phyloP scores from a whole-genome alignment of 2,888 invertebrate species.

The Ptilodon capucinus region DNA sequence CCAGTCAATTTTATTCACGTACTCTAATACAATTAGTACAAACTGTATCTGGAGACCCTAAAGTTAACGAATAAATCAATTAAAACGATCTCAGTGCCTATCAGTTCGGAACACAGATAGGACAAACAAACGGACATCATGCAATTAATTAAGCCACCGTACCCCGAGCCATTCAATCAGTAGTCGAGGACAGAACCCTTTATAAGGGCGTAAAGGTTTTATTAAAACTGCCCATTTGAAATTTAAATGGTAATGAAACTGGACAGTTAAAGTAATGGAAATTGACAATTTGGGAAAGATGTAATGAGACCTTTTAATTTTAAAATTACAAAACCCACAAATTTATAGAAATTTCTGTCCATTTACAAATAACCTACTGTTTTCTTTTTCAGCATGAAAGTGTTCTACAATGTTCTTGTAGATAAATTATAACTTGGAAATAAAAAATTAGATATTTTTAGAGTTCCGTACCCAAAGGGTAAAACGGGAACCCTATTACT shows the following conservation, averaged over 20 bases:
- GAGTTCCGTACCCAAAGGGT: too few relatives aligned
- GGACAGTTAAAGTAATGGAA: constrained; percentile 18
- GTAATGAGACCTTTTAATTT: background rate
- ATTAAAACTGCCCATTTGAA: constrained; percentile 36
- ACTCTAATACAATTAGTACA: too few relatives aligned
- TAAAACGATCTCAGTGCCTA: background rate
- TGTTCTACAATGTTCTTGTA: too few relatives aligned
- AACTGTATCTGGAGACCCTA: too few relatives aligned
- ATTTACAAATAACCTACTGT: too few relatives aligned
- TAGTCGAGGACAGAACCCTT: constrained; percentile 23
- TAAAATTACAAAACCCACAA: background rate
- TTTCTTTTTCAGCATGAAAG: too few relatives aligned
- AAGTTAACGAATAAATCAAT: background rate
- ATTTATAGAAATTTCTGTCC: too few relatives aligned
- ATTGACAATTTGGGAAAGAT: constrained; percentile 19
- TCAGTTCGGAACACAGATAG: background rate
- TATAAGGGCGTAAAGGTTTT: constrained; percentile 32
- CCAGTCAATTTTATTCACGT: too few relatives aligned
- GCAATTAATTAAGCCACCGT: constrained; percentile 35
- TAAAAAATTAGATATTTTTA: too few relatives aligned
- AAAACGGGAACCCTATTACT: too few relatives aligned
- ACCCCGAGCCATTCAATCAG: constrained; percentile 30
- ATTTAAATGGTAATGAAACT: constrained; percentile 31
- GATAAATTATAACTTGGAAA: too few relatives aligned
- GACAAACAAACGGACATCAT: constrained; percentile 11